Percentiles rank a stretch among this genome's conserved stretches.
Conservation (phyloP, 2,113 vertebrate genomes). For the Dipodomys ordii region DNA sequence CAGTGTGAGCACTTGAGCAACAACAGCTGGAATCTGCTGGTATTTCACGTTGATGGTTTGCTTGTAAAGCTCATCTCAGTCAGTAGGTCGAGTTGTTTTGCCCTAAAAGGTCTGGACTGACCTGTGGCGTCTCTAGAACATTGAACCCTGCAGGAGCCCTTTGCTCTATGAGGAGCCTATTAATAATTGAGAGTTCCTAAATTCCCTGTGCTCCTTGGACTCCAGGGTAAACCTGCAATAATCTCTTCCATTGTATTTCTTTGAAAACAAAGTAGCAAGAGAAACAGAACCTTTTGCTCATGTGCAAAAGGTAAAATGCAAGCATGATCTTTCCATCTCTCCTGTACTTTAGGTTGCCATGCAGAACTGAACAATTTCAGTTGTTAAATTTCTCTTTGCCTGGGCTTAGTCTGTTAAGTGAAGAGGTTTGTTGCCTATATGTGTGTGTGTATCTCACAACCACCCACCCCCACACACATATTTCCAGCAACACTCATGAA, state of each 20-base stretch:
- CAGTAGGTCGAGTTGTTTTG: not conserved
- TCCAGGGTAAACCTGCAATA: not conserved
- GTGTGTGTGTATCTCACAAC: not conserved
- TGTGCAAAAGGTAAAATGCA: slow-evolving; percentile 43
- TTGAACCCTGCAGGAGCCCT: not conserved
- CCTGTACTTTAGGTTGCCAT: not conserved
- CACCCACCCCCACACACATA: too few species aligned
- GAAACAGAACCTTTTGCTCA: not conserved
- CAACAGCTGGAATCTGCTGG: too few species aligned
- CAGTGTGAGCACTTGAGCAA: not conserved
- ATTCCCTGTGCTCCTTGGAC: not conserved
- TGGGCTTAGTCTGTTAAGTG: not conserved
- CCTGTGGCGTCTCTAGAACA: not conserved
- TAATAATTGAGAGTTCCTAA: not conserved
- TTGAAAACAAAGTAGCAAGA: not conserved
- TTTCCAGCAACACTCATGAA: not conserved
- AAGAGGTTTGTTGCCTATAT: not conserved
- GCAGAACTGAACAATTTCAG: slow-evolving; percentile 13
- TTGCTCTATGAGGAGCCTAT: not conserved
- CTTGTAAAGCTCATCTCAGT: not conserved
- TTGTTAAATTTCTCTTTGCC: not conserved
- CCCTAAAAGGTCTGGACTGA: not conserved
- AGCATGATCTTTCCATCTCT: not conserved
- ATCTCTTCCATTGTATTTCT: not conserved
- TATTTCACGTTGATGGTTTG: not conserved